phyloP scores from a whole-genome alignment of 2,888 invertebrate species.

The Reticulitermes lucifugus region DNA sequence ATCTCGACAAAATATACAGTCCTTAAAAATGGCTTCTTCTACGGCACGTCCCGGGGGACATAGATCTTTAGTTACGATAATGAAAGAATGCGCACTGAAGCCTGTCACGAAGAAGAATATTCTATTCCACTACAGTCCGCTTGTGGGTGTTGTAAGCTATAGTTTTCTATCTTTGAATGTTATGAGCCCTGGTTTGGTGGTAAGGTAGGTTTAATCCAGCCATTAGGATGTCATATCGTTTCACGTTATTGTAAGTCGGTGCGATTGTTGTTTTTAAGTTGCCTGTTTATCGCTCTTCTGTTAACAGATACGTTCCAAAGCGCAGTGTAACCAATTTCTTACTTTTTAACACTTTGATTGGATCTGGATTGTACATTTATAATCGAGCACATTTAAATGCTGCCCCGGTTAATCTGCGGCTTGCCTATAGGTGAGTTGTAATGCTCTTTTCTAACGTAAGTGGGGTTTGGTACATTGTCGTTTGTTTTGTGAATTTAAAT shows the following conservation, averaged over 20 bases:
- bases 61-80: slow-evolving; percentile 49
- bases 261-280: no score
- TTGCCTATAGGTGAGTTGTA: slow-evolving; percentile 72
- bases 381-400: slow-evolving; percentile 80
- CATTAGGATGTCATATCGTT: no score
- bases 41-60: background rate
- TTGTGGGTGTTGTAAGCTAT: slow-evolving; percentile 81
- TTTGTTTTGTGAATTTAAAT: no score
- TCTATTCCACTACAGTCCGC: slow-evolving; percentile 79
- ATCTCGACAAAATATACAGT: background rate
- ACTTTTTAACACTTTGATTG: slow-evolving; percentile 82
- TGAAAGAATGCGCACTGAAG: slow-evolving; percentile 63
- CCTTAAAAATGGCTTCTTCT: slow-evolving; percentile 29
- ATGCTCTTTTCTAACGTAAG: background rate
- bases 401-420: slow-evolving; percentile 71
- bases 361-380: slow-evolving; percentile 86
- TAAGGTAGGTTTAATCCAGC: slow-evolving; percentile 68
- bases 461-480: no score
- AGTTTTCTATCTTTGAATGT: slow-evolving; percentile 84
- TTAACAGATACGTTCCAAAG: slow-evolving; percentile 75
- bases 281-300: background rate
- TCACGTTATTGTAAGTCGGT: no score
- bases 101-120: slow-evolving; percentile 79
- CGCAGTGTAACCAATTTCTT: slow-evolving; percentile 85
- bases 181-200: slow-evolving; percentile 83